Percentiles rank a stretch among this genome's conserved stretches.
Conservation (phyloP, 2,113 vertebrate genomes). For the Dendropsophus ebraccatus region DNA sequence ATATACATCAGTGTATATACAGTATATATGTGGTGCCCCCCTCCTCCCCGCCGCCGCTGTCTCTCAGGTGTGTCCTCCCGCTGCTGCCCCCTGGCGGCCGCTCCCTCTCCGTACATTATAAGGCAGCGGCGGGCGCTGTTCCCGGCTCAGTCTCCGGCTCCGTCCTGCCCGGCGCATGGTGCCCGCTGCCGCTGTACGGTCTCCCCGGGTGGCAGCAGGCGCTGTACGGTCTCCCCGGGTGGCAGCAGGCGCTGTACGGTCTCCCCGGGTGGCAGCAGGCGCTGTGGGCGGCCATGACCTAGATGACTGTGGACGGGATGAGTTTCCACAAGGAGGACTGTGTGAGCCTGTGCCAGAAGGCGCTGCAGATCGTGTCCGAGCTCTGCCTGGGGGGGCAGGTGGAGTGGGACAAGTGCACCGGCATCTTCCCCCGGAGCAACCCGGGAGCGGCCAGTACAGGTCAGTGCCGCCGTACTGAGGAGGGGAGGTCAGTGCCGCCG, state of each 20-base stretch:
- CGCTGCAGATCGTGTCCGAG: slow-evolving; percentile 92
- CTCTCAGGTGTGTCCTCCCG: slow-evolving; percentile 25
- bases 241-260: neutral
- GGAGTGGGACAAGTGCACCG: slow-evolving; percentile 89
- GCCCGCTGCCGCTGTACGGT: neutral
- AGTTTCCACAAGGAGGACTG: slow-evolving; percentile 85
- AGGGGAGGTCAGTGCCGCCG: too few species aligned
- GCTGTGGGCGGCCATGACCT: slow-evolving; percentile 18
- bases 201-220: neutral
- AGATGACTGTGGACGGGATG: slow-evolving; percentile 70
- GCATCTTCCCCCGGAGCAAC: slow-evolving; percentile 86
- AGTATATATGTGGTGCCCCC: neutral
- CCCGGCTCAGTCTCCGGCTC: slow-evolving; percentile 14
- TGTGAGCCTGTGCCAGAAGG: slow-evolving; percentile 90
- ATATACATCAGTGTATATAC: too few species aligned
- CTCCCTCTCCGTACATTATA: neutral
- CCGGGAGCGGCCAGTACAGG: slow-evolving; percentile 77
- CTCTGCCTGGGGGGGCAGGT: slow-evolving; percentile 92
- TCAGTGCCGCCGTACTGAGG: too few species aligned
- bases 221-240: neutral
- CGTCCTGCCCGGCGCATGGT: slow-evolving; percentile 6
- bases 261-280: neutral
- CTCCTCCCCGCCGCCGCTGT: neutral
- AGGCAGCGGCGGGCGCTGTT: slow-evolving; percentile 28
- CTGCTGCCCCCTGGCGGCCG: neutral